A percentile compares a stretch with the other conserved stretches of the same genome.
Conservation (phyloP, 1,140 invertebrate genomes). For the Aphis craccivora region DNA sequence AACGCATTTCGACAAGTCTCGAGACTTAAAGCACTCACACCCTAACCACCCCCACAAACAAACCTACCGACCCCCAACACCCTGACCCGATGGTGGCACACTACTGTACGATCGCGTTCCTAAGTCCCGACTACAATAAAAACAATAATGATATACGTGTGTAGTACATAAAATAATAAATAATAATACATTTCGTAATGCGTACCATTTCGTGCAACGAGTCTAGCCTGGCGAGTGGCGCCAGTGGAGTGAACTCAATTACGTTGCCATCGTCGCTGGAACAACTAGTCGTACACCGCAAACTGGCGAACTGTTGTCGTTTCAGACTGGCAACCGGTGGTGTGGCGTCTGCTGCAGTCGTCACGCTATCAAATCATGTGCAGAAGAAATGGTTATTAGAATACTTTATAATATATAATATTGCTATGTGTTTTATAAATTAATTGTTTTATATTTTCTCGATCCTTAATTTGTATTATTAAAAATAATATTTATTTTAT, state of each 20-base stretch:
- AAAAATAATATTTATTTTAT: neutral
- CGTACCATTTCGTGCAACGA: slow-evolving; percentile 62
- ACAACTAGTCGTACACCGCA: slow-evolving; percentile 58
- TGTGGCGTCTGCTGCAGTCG: neutral
- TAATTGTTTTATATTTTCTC: too few species aligned
- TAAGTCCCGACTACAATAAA: neutral
- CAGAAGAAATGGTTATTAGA: neutral
- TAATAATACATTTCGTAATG: neutral
- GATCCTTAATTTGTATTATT: neutral
- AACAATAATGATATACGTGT: neutral
- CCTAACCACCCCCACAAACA: too few species aligned
- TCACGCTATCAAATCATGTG: neutral
- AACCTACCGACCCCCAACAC: too few species aligned
- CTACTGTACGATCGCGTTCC: too few species aligned
- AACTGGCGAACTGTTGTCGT: slow-evolving; percentile 61
- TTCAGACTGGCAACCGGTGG: slow-evolving; percentile 35
- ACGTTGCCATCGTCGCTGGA: slow-evolving; percentile 60
- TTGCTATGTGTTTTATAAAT: too few species aligned
- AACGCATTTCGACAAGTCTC: too few species aligned
- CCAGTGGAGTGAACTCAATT: slow-evolving; percentile 59
- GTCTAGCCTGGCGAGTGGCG: slow-evolving; percentile 61
- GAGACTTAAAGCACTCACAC: too few species aligned
- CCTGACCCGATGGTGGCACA: too few species aligned
- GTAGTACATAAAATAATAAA: too few species aligned
- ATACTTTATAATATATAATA: neutral